phyloP scores from a whole-genome alignment of 2,888 invertebrate genomes.

The Trileptium ribeirensis region DNA sequence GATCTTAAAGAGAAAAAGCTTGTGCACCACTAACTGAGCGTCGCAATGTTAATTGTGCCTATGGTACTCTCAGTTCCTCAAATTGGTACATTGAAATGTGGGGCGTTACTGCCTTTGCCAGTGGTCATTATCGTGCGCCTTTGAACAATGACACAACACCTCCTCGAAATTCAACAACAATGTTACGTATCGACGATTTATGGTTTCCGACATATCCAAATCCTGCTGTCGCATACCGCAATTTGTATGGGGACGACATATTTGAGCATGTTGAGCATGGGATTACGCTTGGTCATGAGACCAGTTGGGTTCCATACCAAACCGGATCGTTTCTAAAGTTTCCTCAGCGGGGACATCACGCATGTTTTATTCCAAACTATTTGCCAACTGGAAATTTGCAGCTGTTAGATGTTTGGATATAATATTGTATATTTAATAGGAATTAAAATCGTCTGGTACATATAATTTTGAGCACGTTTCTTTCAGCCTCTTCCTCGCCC shows the following conservation, averaged over 20 bases:
- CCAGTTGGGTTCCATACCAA: not conserved
- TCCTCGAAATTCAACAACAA: not conserved
- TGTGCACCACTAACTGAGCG: no score
- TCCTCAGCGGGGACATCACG: not conserved
- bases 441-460: no score
- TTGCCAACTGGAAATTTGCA: not conserved
- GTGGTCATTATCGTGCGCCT: not conserved
- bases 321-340: not conserved
- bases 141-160: no score
- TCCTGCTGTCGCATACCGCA: not conserved
- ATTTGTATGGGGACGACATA: slow-evolving; percentile 5
- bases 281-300: not conserved
- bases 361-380: not conserved
- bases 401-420: not conserved
- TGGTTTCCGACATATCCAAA: not conserved
- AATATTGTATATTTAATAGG: not conserved
- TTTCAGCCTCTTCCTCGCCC: no score
- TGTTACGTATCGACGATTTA: not conserved
- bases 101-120: not conserved
- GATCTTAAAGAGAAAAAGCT: no score
- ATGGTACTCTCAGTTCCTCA: no score
- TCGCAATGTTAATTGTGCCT: no score
- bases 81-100: slow-evolving; percentile 10
- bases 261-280: slow-evolving; percentile 14
- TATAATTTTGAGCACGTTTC: no score